A percentile compares a stretch with the other conserved stretches of the same genome.
Evolutionary conservation across 2,888 invertebrate genomes (phyloP).

Genomic region (Itoplectis maculator): DNA sequence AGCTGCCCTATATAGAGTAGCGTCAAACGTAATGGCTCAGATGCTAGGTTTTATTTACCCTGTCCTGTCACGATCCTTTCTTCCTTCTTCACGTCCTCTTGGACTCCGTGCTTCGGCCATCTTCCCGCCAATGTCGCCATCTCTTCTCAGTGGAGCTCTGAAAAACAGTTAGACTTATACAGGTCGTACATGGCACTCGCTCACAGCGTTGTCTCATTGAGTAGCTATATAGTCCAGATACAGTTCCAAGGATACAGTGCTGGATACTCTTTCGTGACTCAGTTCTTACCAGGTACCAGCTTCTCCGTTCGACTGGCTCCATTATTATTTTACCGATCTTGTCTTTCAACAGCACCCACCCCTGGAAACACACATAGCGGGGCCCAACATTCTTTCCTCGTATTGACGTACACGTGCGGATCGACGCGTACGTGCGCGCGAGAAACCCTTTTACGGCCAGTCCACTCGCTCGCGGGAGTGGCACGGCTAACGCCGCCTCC

Average conservation of each 20-base stretch:
- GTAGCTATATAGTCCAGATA: conserved; percentile 31
- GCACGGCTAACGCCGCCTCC: conserved; percentile 56
- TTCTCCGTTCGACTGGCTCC: conserved; percentile 60
- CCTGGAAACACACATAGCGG: conserved; percentile 40
- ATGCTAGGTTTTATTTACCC: conserved; percentile 66
- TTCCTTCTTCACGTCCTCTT: conserved; percentile 20
- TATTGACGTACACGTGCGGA: conserved; percentile 77
- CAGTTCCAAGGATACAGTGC: background rate
- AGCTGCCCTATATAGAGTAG: conserved; percentile 24
- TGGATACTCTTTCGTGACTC: conserved; percentile 63
- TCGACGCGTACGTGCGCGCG: conserved; percentile 72
- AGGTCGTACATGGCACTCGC: conserved; percentile 48
- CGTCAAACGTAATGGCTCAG: conserved; percentile 47
- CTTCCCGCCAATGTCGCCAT: conserved; percentile 40
- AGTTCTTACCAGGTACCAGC: conserved; percentile 47
- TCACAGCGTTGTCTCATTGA: conserved; percentile 32
- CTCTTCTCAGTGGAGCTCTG: conserved; percentile 58
- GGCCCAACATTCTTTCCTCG: conserved; percentile 52
- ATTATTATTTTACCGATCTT: conserved; percentile 80
- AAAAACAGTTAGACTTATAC: conserved; percentile 53
- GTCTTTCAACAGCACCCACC: conserved; percentile 56
- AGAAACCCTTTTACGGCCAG: conserved; percentile 75
- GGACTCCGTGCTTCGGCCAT: conserved; percentile 11
- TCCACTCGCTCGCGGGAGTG: conserved; percentile 15
- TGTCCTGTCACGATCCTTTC: conserved; percentile 39